phyloP scores from a whole-genome alignment of 2,113 vertebrate species.

The Syngnathus floridae region DNA sequence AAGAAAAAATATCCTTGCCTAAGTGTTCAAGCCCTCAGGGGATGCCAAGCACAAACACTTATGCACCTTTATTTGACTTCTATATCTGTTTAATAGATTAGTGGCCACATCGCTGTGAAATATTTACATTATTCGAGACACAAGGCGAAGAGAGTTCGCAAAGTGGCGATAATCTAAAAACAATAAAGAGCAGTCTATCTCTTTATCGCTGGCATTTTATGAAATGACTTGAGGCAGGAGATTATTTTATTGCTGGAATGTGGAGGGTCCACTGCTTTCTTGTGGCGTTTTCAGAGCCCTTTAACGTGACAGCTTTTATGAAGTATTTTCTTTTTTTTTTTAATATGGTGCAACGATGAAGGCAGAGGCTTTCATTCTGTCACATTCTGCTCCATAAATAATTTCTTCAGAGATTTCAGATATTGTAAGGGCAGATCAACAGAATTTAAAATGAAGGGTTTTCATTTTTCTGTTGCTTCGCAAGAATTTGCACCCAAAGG shows the following conservation, averaged over 20 bases:
- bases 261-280: conserved; percentile 63
- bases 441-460: not conserved
- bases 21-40: conserved; percentile 61
- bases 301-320: conserved; percentile 66
- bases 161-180: conserved; percentile 76
- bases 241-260: conserved; percentile 71
- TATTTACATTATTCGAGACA: conserved; percentile 76
- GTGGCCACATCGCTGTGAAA: conserved; percentile 65
- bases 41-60: conserved; percentile 65
- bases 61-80: conserved; percentile 74
- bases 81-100: conserved; percentile 77
- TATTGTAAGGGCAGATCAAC: conserved; percentile 16
- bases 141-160: conserved; percentile 61
- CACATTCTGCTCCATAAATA: conserved; percentile 36
- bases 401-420: conserved; percentile 41
- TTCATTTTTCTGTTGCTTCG: not conserved
- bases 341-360: conserved; percentile 58
- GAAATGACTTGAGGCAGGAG: conserved; percentile 74
- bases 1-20: conserved; percentile 56
- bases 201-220: conserved; percentile 76
- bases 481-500: not conserved
- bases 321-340: conserved; percentile 53
- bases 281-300: conserved; percentile 59
- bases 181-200: conserved; percentile 74
- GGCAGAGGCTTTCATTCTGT: conserved; percentile 40